These are phyloP conservation scores for Tetramorium bicarinatum DNA, from an alignment of 2,888 invertebrate genomes.

Conservation along the genomic window DNA sequence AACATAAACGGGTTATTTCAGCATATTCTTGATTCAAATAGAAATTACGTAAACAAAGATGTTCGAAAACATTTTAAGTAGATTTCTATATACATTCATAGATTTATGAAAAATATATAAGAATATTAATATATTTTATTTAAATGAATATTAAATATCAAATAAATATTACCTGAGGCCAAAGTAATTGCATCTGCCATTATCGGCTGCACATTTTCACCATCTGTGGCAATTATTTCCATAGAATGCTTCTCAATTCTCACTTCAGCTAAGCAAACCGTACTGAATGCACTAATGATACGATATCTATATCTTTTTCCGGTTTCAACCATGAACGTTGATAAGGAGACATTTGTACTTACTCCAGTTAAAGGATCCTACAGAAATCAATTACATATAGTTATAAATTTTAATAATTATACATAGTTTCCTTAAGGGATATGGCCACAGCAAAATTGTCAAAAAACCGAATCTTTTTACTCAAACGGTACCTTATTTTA, in stretches of 20 bases:
- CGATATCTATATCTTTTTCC: conserved; percentile 71
- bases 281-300: conserved; percentile 70
- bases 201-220: conserved; percentile 63
- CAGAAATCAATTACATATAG: neutral
- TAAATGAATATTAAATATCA: neutral
- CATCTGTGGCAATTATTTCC: conserved; percentile 73
- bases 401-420: neutral
- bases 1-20: too few relatives aligned
- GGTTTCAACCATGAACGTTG: conserved; percentile 55
- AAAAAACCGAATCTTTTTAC: too few relatives aligned
- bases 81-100: too few relatives aligned
- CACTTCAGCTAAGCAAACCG: conserved; percentile 68
- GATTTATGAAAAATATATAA: too few relatives aligned
- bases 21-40: too few relatives aligned
- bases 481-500: too few relatives aligned
- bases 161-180: conserved; percentile 56
- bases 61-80: too few relatives aligned
- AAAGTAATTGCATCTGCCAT: conserved; percentile 28
- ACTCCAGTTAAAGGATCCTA: conserved; percentile 48
- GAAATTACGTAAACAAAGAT: too few relatives aligned
- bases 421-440: too few relatives aligned
- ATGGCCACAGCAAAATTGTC: too few relatives aligned
- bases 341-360: conserved; percentile 42
- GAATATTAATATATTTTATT: neutral
- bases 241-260: conserved; percentile 62